A percentile compares a stretch with the other conserved stretches of the same genome.
Conservation (phyloP, 1,140 invertebrate genomes). For the Elymnias hypermnestra region DNA sequence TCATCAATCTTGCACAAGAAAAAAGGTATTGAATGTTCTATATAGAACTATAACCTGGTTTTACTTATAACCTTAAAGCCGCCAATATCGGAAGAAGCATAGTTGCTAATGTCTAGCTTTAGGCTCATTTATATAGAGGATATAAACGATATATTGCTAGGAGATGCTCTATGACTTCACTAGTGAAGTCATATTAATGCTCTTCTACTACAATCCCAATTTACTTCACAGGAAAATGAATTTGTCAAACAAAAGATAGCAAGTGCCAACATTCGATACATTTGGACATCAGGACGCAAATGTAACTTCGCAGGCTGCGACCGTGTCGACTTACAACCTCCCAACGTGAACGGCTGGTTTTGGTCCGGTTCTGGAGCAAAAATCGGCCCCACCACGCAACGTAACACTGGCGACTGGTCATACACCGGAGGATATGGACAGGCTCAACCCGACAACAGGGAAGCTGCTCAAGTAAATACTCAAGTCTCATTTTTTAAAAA, state of each 20-base stretch:
- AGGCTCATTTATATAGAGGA: too few relatives aligned
- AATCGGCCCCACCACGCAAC: constrained; percentile 90
- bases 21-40: too few relatives aligned
- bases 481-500: too few relatives aligned
- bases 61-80: too few relatives aligned
- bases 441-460: constrained; percentile 92
- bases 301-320: constrained; percentile 95
- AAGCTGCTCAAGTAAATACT: constrained; percentile 87
- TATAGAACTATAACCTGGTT: too few relatives aligned
- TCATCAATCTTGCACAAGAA: too few relatives aligned
- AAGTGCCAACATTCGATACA: constrained; percentile 84
- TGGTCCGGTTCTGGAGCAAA: constrained; percentile 94
- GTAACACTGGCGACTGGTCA: constrained; percentile 93
- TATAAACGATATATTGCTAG: too few relatives aligned
- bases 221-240: constrained; percentile 84
- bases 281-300: constrained; percentile 94
- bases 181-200: too few relatives aligned
- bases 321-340: constrained; percentile 89
- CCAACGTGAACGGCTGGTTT: constrained; percentile 94
- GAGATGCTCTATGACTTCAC: too few relatives aligned
- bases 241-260: constrained; percentile 91
- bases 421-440: constrained; percentile 89
- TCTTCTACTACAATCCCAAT: neutral
- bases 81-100: too few relatives aligned
- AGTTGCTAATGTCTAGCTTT: too few relatives aligned